Conservation (phyloP, 2,888 invertebrate species). For the Phyllotreta striolata region DNA sequence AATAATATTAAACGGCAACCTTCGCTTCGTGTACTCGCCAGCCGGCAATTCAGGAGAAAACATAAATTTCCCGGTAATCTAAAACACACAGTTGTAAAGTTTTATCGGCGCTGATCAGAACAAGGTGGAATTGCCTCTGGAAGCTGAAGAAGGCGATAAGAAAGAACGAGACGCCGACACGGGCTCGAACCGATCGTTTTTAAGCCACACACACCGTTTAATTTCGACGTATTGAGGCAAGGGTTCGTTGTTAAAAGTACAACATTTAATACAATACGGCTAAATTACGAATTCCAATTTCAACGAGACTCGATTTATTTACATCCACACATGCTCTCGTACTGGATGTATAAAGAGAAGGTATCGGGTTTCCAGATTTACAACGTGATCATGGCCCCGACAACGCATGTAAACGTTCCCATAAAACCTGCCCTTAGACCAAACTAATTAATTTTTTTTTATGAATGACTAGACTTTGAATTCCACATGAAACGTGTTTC, state of each 20-base stretch:
- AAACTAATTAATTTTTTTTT: slow-evolving; percentile 30
- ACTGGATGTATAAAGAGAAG: not conserved
- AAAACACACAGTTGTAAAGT: slow-evolving; percentile 29
- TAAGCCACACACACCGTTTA: no score
- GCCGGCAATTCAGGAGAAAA: slow-evolving; percentile 17
- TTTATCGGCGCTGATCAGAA: slow-evolving; percentile 32
- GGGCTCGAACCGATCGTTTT: not conserved
- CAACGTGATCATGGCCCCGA: slow-evolving; percentile 23
- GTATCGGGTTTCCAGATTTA: not conserved
- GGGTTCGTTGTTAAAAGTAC: no score
- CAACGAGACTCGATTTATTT: no score
- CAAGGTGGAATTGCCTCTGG: slow-evolving; percentile 31
- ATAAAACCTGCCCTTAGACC: slow-evolving; percentile 16
- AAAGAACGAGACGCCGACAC: slow-evolving; percentile 24
- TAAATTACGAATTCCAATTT: no score
- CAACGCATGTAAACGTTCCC: slow-evolving; percentile 17
- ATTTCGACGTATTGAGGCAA: no score
- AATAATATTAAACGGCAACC: not conserved
- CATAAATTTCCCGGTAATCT: slow-evolving; percentile 25
- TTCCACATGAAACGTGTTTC: slow-evolving; percentile 31
- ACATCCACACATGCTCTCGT: no score
- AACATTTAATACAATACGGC: no score
- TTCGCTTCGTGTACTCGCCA: slow-evolving; percentile 1
- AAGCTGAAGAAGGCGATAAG: slow-evolving; percentile 34
- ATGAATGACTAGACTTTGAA: slow-evolving; percentile 24